Base-by-base conservation (phyloP, 2,113 vertebrate genomes). In the Polyodon spathula region DNA sequence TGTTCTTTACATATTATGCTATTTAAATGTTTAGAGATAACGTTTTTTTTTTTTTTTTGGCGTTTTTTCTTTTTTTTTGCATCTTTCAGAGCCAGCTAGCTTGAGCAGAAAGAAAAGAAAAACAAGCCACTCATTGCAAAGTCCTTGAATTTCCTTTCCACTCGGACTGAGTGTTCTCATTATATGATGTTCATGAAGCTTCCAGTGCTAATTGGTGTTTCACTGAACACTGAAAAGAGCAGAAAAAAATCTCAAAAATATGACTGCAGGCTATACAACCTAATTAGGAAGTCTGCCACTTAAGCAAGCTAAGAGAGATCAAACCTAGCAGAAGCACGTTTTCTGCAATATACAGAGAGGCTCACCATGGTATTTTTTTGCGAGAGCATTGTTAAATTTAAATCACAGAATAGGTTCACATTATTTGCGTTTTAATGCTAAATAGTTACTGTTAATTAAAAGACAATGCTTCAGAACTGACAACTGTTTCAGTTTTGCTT, bases 271-370 rank as follows among this genome's bases (percentile, higher is more conserved):
- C 76, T 66, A 78, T 78, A 73, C 68, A 73, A 78, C 67, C 71
- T 78, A 78, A 78, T 78, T 78, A 78, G 76, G 71, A 76, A 69
- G 72, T 72, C 72, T 75, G 73, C 73, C 76, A 73, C 73, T 65
- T 64, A 68, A 66, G 65, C 68, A 40, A 67, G 73, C 53, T 27
- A 54, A 37, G 53, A 54, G 53, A 54, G 53, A 66, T 62, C 67
- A 70, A 68, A 73, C 68, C 68, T 70, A 68, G 71, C 64, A 59
- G 56, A 59, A 58, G 43, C 61, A 40, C 71, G 50, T 62, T n/a
- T n/a, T 54, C 48, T 54, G 58, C 62, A 70, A 77, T 69, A 77
- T 74, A 69, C 72, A 68, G 63, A 39, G 51, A 55, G 61, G 46
- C 59, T 54, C 63, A 60, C 50, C 42, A 59, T 63, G 60, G 44